These are phyloP conservation scores for Phortica variegata DNA, from an alignment of 1,140 invertebrate species.

Conservation along the genomic window DNA sequence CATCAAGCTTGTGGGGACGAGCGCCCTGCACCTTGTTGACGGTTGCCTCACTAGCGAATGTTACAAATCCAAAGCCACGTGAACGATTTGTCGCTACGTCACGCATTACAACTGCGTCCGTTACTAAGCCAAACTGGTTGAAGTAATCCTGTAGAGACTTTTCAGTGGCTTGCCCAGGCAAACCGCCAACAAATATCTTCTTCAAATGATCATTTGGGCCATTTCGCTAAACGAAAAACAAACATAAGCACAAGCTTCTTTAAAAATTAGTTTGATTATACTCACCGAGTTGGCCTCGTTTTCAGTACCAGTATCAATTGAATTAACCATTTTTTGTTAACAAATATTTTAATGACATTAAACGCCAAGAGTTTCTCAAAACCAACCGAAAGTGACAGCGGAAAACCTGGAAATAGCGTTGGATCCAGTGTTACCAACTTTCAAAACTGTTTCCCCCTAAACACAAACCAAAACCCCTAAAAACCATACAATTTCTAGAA, in stretches of 20 bases:
- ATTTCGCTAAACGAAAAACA: background rate
- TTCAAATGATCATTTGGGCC: conserved; percentile 37
- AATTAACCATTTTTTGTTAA: too few relatives aligned
- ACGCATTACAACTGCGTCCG: conserved; percentile 39
- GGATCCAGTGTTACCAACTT: too few relatives aligned
- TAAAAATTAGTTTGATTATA: too few relatives aligned
- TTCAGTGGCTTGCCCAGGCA: conserved; percentile 25
- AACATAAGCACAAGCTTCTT: too few relatives aligned
- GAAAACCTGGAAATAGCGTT: too few relatives aligned
- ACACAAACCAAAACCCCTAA: too few relatives aligned
- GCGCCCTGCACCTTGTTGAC: conserved; percentile 35
- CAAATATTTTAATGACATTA: too few relatives aligned
- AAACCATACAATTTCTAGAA: too few relatives aligned
- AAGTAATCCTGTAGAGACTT: conserved; percentile 26
- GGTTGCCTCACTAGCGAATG: conserved; percentile 18
- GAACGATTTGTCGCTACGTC: conserved; percentile 36
- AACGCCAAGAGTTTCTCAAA: background rate
- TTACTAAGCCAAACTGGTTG: conserved; percentile 24
- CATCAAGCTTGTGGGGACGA: conserved; percentile 31
- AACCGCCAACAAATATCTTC: conserved; percentile 40
- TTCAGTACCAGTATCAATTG: too few relatives aligned
- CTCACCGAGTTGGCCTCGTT: too few relatives aligned
- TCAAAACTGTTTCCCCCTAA: too few relatives aligned
- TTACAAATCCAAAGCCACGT: conserved; percentile 39
- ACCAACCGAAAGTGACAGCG: too few relatives aligned